Evolutionary conservation across 1,140 invertebrate species (phyloP).

Genomic region (Drosophila tropicalis): DNA sequence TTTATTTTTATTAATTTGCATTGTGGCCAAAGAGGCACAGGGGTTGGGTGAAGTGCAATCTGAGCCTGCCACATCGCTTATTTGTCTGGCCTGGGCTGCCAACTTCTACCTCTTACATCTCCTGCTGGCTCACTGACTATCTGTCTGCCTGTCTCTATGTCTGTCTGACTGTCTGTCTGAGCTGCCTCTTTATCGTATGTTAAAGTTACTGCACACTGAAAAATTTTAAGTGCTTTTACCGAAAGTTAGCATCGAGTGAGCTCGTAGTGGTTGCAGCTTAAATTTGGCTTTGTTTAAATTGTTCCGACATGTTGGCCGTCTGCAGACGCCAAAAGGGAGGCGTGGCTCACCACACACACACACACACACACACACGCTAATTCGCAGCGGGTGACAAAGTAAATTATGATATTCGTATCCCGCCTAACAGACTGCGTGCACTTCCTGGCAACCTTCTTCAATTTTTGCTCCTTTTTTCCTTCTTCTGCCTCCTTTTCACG

Average conservation of each 20-base stretch:
- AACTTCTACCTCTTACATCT: conserved; percentile 31
- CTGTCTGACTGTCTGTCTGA: not conserved
- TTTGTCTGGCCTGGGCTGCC: conserved; percentile 64
- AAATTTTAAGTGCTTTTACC: conserved; percentile 72
- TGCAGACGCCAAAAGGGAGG: conserved; percentile 29
- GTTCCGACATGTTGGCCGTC: conserved; percentile 56
- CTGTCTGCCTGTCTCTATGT: not conserved
- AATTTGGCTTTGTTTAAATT: conserved; percentile 70
- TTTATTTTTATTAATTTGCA: conserved; percentile 73
- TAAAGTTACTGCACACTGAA: conserved; percentile 63
- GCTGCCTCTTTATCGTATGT: conserved; percentile 69
- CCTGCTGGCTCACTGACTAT: not conserved
- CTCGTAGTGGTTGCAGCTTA: conserved; percentile 62
- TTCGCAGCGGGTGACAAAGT: conserved; percentile 81
- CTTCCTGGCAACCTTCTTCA: conserved; percentile 55
- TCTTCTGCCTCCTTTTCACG: conserved; percentile 22
- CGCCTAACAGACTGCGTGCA: conserved; percentile 78
- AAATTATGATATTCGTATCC: conserved; percentile 80
- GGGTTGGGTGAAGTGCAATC: conserved; percentile 58
- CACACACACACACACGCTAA: conserved; percentile 62
- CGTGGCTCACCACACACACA: conserved; percentile 44
- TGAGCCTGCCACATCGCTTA: conserved; percentile 74
- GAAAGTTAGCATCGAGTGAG: conserved; percentile 53
- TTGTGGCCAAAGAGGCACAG: conserved; percentile 55
- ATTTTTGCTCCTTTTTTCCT: conserved; percentile 17